Base-by-base conservation (phyloP, 2,888 invertebrate species). In the Choreutis nemorana region DNA sequence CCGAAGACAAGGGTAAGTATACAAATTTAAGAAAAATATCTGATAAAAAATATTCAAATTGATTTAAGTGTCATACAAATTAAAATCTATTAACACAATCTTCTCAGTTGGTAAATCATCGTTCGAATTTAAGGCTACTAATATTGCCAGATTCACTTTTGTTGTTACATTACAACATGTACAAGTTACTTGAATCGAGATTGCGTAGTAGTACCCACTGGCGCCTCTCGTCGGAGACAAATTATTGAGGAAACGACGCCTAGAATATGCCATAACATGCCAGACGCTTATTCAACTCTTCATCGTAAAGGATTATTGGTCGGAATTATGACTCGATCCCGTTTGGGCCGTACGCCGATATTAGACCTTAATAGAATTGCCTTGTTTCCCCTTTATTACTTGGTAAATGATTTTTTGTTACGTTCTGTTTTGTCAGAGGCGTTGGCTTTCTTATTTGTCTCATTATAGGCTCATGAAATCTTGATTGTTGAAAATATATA, bases 261-360 rank as follows among this genome's bases (percentile, higher is more conserved):
- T 44, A 49, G 48, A 58, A 64, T 56, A 58, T 50, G 55, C 50
- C 48, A 53, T 58, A 61, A 58, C 53, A 54, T 45, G 51, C 47
- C 56, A 49, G 48, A 47, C 46, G 49, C 44, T 56, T 55, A 55
- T 56, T 58, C 45, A 50, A 55, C 55, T 55, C 50, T 54, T 60
- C 52, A 50, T 58, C 59, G 51, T 53, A 51, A 61, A 55, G 59
- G 59, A 59, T 62, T 61, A 65, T 59, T 54, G 49, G 51, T 36
- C 29, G 40, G 51, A 42, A 44, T 48, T 45, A 55, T 45, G 43
- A 41, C 38, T 39, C 36, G 38, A 41, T 39, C 37, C 40, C 38
- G 39, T 36, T 48, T 47, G 37, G 30, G 38, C 40, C 36, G 37
- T 44, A 30, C 34, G 29, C 29, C 43, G 42, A 54, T 47, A 51